Conservation (phyloP, 2,797 vertebrate genomes). For the Hybognathus amarus region DNA sequence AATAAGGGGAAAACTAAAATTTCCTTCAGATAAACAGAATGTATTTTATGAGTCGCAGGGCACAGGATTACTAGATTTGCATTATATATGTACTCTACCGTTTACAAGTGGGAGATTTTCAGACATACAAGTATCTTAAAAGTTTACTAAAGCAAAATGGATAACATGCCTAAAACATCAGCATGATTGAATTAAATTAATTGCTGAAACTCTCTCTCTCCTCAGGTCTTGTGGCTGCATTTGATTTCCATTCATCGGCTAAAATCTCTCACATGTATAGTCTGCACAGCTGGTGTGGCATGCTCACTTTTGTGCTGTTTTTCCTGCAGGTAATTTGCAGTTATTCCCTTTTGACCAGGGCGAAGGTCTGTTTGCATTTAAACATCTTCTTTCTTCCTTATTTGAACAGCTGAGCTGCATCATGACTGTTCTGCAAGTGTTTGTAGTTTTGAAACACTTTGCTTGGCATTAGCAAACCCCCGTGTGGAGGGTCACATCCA, state of each 20-base stretch:
- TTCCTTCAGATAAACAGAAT: neutral
- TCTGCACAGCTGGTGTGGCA: constrained; percentile 94
- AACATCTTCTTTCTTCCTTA: neutral
- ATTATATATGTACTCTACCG: neutral
- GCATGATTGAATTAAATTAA: neutral
- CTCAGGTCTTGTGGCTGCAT: constrained; percentile 87
- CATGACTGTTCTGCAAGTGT: neutral
- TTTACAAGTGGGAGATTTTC: neutral
- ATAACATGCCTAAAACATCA: neutral
- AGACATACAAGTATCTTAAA: neutral
- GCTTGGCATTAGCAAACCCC: neutral
- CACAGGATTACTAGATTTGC: neutral
- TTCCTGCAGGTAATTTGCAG: constrained; percentile 81
- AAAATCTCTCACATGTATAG: constrained; percentile 87
- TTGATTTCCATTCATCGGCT: constrained; percentile 81
- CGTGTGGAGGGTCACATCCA: neutral
- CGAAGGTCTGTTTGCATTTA: neutral
- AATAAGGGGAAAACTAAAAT: constrained; percentile 1
- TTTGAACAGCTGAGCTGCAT: neutral
- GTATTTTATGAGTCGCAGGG: neutral
- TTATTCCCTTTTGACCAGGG: neutral
- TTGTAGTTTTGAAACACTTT: neutral
- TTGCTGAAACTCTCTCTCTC: neutral
- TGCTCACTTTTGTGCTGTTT: constrained; percentile 83
- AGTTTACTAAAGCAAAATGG: neutral